Percentiles rank a stretch among this genome's conserved stretches.
phyloP scores from a whole-genome alignment of 2,888 invertebrate genomes.

The Melanotus villosus region DNA sequence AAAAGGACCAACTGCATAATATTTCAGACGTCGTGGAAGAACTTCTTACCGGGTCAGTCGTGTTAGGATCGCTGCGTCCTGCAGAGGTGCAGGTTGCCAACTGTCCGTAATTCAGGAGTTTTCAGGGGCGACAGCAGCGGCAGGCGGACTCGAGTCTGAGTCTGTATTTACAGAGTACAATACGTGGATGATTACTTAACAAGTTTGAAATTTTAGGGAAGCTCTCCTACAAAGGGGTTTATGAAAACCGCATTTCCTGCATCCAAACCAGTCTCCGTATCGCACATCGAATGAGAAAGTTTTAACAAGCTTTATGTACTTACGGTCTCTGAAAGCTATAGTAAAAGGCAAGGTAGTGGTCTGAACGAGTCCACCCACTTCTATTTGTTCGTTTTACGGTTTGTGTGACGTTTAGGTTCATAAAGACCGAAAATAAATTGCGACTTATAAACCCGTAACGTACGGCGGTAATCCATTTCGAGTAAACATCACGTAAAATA shows the following conservation, averaged over 20 bases:
- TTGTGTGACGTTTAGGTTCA: constrained; percentile 16
- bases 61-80: constrained; percentile 45
- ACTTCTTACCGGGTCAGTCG: constrained; percentile 54
- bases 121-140: no score
- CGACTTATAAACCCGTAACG: constrained; percentile 33
- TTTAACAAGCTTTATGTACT: constrained; percentile 51
- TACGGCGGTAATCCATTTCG: constrained; percentile 50
- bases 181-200: constrained; percentile 45
- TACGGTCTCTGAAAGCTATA: background rate
- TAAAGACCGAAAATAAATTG: constrained; percentile 21
- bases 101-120: constrained; percentile 50
- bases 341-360: constrained; percentile 20
- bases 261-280: constrained; percentile 47
- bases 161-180: constrained; percentile 34
- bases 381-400: constrained; percentile 21
- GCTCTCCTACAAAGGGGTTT: constrained; percentile 44
- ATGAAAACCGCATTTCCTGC: constrained; percentile 48
- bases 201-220: constrained; percentile 48
- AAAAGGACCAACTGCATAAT: constrained; percentile 44
- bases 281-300: constrained; percentile 47
- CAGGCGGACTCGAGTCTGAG: constrained; percentile 29
- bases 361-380: constrained; percentile 10
- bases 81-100: constrained; percentile 51
- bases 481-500: constrained; percentile 53
- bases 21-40: constrained; percentile 41